Evolutionary conservation across 2,888 invertebrate species (phyloP).

Genomic region (Mechanitis messenoides): DNA sequence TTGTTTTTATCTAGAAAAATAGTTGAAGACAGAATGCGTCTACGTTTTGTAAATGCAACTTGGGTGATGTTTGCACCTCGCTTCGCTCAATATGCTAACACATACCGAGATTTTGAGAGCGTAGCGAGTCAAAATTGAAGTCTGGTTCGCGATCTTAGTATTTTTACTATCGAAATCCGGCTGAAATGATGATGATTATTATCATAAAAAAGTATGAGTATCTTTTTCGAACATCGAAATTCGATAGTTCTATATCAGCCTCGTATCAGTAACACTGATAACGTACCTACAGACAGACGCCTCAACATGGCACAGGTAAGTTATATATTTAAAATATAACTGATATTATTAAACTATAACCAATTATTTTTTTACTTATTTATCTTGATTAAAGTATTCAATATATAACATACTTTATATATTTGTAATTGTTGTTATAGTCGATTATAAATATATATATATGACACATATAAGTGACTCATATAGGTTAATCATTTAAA

Average conservation of each 20-base stretch:
- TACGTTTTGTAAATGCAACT: too few relatives aligned
- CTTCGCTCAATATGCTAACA: too few relatives aligned
- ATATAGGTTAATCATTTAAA: not conserved
- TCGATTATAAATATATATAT: not conserved
- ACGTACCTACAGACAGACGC: conserved; percentile 18
- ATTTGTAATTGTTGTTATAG: too few relatives aligned
- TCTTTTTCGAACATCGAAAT: not conserved
- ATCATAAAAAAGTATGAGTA: conserved; percentile 19
- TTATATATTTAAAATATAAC: not conserved
- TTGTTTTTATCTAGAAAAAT: too few relatives aligned
- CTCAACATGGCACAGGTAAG: conserved; percentile 33
- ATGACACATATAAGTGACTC: too few relatives aligned
- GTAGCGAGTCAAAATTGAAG: too few relatives aligned
- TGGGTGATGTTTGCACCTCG: too few relatives aligned
- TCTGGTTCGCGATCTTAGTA: too few relatives aligned
- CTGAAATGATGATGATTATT: conserved; percentile 5
- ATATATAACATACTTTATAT: too few relatives aligned
- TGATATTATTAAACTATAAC: not conserved
- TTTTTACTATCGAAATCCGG: too few relatives aligned
- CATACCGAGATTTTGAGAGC: too few relatives aligned
- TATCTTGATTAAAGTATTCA: not conserved
- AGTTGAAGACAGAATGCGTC: too few relatives aligned
- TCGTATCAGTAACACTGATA: conserved; percentile 29
- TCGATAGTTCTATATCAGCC: not conserved
- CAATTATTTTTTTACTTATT: not conserved